These are phyloP conservation scores for Mustelus asterias DNA, from an alignment of 2,113 vertebrate genomes.

Conservation along the genomic window DNA sequence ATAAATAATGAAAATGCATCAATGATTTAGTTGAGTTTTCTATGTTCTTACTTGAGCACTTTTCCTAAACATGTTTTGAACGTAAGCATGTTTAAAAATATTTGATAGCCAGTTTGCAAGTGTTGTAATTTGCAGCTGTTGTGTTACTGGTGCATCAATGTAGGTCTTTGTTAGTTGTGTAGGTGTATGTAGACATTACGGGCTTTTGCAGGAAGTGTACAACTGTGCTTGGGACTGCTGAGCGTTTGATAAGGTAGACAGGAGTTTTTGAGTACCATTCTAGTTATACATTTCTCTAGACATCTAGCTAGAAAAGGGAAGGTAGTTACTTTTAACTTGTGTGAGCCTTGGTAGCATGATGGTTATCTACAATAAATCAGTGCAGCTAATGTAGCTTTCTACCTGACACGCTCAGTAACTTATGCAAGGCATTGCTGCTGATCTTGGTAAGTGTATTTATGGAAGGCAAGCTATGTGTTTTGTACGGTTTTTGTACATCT, in stretches of 20 bases:
- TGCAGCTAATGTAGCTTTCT: not conserved
- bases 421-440: not conserved
- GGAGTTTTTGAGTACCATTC: not conserved
- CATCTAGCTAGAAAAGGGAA: not conserved
- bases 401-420: not conserved
- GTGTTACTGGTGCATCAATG: conserved; percentile 50
- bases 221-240: not conserved
- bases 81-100: not conserved
- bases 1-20: not conserved
- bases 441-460: conserved; percentile 31
- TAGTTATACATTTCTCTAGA: not conserved
- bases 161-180: conserved; percentile 55
- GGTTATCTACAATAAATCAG: conserved; percentile 36
- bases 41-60: not conserved
- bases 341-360: not conserved
- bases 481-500: not conserved
- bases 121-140: not conserved
- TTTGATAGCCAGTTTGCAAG: not conserved
- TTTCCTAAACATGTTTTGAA: not conserved
- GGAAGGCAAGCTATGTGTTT: not conserved
- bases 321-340: not conserved
- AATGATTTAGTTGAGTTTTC: not conserved
- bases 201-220: conserved; percentile 38
- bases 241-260: conserved; percentile 12
- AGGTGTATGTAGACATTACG: conserved; percentile 41